These are phyloP conservation scores for Steinernema khuongi DNA, from an alignment of 1,140 invertebrate species.

Conservation along the genomic window DNA sequence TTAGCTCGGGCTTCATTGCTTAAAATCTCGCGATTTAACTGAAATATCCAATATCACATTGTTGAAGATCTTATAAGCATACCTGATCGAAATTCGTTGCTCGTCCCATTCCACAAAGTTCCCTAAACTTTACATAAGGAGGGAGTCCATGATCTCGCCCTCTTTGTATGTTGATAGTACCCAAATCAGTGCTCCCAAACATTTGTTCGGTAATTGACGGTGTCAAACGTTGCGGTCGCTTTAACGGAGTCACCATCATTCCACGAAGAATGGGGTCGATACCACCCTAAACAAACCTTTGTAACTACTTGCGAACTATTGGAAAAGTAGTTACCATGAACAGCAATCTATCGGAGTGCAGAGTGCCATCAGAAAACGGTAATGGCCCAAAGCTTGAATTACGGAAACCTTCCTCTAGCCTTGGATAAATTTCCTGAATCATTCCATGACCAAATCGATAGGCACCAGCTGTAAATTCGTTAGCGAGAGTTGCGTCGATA, in stretches of 20 bases:
- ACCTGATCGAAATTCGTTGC: conserved; percentile 71
- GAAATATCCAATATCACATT: not conserved
- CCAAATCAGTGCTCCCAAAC: conserved; percentile 59
- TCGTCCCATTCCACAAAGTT: conserved; percentile 69
- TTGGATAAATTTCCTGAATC: conserved; percentile 60
- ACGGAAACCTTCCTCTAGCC: conserved; percentile 47
- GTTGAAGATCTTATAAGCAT: conserved; percentile 20
- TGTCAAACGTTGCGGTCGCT: conserved; percentile 54
- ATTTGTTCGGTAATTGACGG: conserved; percentile 55
- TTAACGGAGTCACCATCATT: conserved; percentile 51
- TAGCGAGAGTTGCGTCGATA: conserved; percentile 66
- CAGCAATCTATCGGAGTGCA: conserved; percentile 51
- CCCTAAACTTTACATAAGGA: conserved; percentile 73
- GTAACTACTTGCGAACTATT: conserved; percentile 16
- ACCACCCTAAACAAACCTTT: conserved; percentile 41
- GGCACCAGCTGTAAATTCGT: conserved; percentile 68
- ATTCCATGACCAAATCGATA: conserved; percentile 67
- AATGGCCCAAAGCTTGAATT: conserved; percentile 49
- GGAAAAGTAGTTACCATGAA: conserved; percentile 42
- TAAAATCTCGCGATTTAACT: conserved; percentile 55
- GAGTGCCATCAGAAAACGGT: conserved; percentile 52
- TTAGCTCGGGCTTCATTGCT: conserved; percentile 40
- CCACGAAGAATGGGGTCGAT: conserved; percentile 54
- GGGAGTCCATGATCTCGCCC: conserved; percentile 60
- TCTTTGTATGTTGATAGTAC: conserved; percentile 61